Evolutionary conservation across 2,888 invertebrate species (phyloP).

Genomic region (Sialis lutaria): DNA sequence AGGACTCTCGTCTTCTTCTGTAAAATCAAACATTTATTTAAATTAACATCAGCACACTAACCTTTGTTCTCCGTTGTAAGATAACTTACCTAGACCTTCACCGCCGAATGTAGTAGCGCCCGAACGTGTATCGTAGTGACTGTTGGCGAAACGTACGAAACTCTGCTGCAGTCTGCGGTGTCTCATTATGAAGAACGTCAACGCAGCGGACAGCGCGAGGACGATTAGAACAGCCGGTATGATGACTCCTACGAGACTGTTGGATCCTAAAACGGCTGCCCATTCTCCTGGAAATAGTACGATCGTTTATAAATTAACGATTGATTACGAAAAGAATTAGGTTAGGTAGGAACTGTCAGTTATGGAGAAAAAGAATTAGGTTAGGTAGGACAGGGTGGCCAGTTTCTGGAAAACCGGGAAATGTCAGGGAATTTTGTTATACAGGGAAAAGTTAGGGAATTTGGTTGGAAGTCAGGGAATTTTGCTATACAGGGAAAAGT

Average conservation of each 20-base stretch:
- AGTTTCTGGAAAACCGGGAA: too few species aligned
- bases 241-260: conserved; percentile 15
- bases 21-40: conserved; percentile 6
- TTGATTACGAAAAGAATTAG: too few species aligned
- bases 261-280: conserved; percentile 14
- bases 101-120: conserved; percentile 73
- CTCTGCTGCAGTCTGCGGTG: conserved; percentile 58
- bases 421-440: too few species aligned
- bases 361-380: too few species aligned
- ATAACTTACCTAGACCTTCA: conserved; percentile 43
- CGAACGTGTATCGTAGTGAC: conserved; percentile 71
- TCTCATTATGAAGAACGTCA: conserved; percentile 45
- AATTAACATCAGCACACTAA: neutral
- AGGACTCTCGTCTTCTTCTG: conserved; percentile 73
- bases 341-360: too few species aligned
- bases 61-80: neutral
- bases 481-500: too few species aligned
- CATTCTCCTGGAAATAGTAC: conserved; percentile 1
- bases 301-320: neutral
- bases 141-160: conserved; percentile 66
- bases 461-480: too few species aligned
- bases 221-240: conserved; percentile 35
- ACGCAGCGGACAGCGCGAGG: conserved; percentile 34
- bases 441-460: too few species aligned
- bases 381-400: too few species aligned